Evolutionary conservation across 2,888 invertebrate species (phyloP), one percentile per base, ranked within the genome.

Genomic region (Tetragnatha montana): DNA sequence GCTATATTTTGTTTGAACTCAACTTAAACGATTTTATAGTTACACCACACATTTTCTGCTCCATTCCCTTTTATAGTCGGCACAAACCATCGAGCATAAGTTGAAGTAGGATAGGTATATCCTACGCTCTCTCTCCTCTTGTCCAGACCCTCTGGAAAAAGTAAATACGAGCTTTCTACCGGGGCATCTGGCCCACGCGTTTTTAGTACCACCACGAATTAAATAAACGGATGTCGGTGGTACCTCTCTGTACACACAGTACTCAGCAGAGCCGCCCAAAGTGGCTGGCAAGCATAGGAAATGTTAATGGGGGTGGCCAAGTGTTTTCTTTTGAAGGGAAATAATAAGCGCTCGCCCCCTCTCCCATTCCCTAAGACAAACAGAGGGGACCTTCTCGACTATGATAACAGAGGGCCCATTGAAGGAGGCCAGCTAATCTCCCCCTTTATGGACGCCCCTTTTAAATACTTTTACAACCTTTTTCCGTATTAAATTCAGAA

Each of bases 261-360:
- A 60, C 60, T 10, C 14, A 6, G 12, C 12, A 60, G 17, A 17
- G 60, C 60, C 14, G 60, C 60, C 14, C 12, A 60, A 60, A 60
- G 60, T 60, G 60, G 60, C 60, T 17, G 8, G 17, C 17, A 60
- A 60, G 60, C 17, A 60, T 12, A 50, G 50, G 10, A 76, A 76
- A 76, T 51, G 76, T 76, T 76, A 76, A 76, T 76, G 76, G 76
- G 35, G 8, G n/a, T 35, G 14, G n/a, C 21, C 69, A 80, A 86
- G 74, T 86, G 86, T 86, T 86, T 86, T 86, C 86, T 86, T 86
- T 86, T 49, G 80, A 76, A 79, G 49, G 74, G 75, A 87, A 75
- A 87, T 79, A 87, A 81, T 75, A 87, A 74, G 81, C 68, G 79
- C 60, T 22, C 70, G 35, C 47, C 35, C 75, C 75, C 75, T 51